Percentiles rank a stretch among this genome's conserved stretches.
These are phyloP conservation scores for Dicroscelio sp. DNA, from an alignment of 2,888 invertebrate species.

Conservation along the genomic window DNA sequence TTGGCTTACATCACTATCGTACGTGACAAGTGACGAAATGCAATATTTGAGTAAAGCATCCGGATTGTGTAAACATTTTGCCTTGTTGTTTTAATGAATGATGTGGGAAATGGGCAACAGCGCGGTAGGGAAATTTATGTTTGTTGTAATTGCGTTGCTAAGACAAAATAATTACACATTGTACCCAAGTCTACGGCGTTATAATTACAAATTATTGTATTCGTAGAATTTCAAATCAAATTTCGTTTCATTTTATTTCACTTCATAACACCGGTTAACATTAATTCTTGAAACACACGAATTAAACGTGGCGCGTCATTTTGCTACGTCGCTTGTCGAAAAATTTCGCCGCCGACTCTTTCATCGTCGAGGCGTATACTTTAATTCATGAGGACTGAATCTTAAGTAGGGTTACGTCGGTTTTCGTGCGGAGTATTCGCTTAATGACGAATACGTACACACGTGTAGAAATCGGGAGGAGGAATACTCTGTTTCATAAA, in stretches of 20 bases:
- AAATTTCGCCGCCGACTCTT: too few species aligned
- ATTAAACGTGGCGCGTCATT: too few species aligned
- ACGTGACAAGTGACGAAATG: conserved; percentile 51
- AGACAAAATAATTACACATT: background rate
- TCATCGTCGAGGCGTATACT: too few species aligned
- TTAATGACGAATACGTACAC: conserved; percentile 51
- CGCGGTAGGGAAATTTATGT: conserved; percentile 26
- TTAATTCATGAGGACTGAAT: background rate
- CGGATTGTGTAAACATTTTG: conserved; percentile 36
- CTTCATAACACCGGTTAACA: too few species aligned
- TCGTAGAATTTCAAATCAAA: too few species aligned
- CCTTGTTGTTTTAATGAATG: conserved; percentile 44
- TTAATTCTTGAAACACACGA: too few species aligned
- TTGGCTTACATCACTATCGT: conserved; percentile 39
- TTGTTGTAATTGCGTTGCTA: background rate
- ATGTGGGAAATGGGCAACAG: conserved; percentile 18
- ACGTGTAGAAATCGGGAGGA: conserved; percentile 50
- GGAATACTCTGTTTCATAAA: conserved; percentile 55
- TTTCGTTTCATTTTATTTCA: too few species aligned
- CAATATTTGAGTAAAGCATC: conserved; percentile 49
- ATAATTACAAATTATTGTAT: too few species aligned
- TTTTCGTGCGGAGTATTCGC: conserved; percentile 6
- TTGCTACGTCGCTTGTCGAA: too few species aligned
- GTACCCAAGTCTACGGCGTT: too few species aligned
- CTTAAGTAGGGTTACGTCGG: conserved; percentile 18